Percentiles rank a stretch among this genome's conserved stretches.
These are phyloP conservation scores for Misgurnus mizolepis DNA, from an alignment of 2,113 vertebrate species.

Conservation along the genomic window DNA sequence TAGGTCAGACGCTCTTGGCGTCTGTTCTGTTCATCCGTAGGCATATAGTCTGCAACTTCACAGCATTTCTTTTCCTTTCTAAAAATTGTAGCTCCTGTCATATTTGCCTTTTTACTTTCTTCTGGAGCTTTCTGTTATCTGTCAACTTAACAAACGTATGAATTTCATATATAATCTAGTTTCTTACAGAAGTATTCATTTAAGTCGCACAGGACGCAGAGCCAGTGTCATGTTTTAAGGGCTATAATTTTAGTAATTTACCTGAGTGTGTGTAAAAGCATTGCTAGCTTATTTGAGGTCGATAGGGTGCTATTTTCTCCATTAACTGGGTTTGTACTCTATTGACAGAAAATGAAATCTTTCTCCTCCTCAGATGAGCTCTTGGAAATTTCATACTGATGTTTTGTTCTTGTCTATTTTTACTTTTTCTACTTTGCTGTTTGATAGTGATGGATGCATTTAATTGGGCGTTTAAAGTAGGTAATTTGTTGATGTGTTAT, in stretches of 20 bases:
- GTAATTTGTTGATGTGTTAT: constrained; percentile 1
- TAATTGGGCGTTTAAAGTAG: neutral
- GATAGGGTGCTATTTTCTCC: neutral
- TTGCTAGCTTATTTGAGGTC: constrained; percentile 22
- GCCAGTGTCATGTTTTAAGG: constrained; percentile 29
- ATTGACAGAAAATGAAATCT: neutral
- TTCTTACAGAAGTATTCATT: constrained; percentile 34
- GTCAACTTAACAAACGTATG: constrained; percentile 19
- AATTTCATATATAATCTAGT: constrained; percentile 29
- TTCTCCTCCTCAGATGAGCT: constrained; percentile 27
- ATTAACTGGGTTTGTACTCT: constrained; percentile 29
- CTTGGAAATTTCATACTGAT: neutral
- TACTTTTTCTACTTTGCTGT: neutral
- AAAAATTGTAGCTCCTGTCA: constrained; percentile 7
- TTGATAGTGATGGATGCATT: neutral
- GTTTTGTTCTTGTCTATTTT: constrained; percentile 7
- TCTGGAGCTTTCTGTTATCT: constrained; percentile 14
- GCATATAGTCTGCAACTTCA: constrained; percentile 49
- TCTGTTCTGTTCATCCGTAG: constrained; percentile 57
- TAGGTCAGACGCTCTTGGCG: constrained; percentile 73
- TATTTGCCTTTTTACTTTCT: constrained; percentile 10
- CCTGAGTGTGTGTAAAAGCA: constrained; percentile 6
- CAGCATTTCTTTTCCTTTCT: neutral
- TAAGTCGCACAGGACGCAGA: constrained; percentile 21
- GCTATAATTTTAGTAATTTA: constrained; percentile 40